These are phyloP conservation scores for Diploscapter pachys DNA, from an alignment of 1,140 invertebrate species.

Conservation along the genomic window DNA sequence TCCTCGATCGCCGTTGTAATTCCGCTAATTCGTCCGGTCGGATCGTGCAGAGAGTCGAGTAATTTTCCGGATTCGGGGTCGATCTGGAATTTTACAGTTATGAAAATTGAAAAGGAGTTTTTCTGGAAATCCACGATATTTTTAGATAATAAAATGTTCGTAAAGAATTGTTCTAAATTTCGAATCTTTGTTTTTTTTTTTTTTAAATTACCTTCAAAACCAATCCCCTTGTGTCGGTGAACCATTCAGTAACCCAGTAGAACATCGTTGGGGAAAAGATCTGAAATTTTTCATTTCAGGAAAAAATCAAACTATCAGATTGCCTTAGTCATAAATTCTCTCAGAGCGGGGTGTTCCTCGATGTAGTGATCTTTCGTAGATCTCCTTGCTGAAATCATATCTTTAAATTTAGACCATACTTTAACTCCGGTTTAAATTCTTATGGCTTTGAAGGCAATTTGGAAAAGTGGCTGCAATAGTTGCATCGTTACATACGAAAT, in stretches of 20 bases:
- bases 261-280: conserved; percentile 23
- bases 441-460: too few relatives aligned
- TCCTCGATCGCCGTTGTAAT: conserved; percentile 30
- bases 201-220: conserved; percentile 20
- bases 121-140: not conserved
- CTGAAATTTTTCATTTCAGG: not conserved
- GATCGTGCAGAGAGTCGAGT: conserved; percentile 21
- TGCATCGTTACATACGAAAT: not conserved
- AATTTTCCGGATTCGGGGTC: conserved; percentile 24
- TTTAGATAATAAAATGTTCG: not conserved
- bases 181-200: too few relatives aligned
- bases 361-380: too few relatives aligned
- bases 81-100: not conserved
- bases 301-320: too few relatives aligned
- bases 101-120: not conserved
- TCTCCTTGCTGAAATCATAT: too few relatives aligned
- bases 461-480: not conserved
- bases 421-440: too few relatives aligned
- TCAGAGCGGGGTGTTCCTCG: too few relatives aligned
- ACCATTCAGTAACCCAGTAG: conserved; percentile 1
- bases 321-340: too few relatives aligned
- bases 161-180: not conserved
- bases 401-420: too few relatives aligned
- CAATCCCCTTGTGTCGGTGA: conserved; percentile 15
- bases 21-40: conserved; percentile 19